Conservation (phyloP, 2,888 invertebrate species). For the Cheilosia impressa region DNA sequence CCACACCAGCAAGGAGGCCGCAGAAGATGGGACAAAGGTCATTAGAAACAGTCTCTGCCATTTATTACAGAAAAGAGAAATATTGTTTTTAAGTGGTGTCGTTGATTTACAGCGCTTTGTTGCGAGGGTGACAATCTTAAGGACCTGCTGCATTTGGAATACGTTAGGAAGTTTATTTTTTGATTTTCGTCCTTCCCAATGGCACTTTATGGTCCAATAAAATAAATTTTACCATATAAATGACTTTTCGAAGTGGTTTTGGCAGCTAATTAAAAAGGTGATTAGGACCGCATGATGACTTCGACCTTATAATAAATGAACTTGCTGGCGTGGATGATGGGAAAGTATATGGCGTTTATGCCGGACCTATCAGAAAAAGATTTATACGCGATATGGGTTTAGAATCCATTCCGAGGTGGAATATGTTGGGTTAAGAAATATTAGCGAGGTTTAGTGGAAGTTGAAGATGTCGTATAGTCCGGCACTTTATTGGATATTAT, state of each 20-base stretch:
- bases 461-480: too few species aligned
- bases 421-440: too few species aligned
- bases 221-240: slow-evolving; percentile 49
- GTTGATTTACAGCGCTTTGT: slow-evolving; percentile 48
- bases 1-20: slow-evolving; percentile 7
- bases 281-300: neutral
- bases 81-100: slow-evolving; percentile 62
- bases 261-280: slow-evolving; percentile 52
- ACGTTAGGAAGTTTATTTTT: slow-evolving; percentile 9
- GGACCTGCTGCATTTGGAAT: slow-evolving; percentile 44
- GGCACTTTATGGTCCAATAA: slow-evolving; percentile 50
- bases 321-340: neutral
- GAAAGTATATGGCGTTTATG: neutral
- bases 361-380: too few species aligned
- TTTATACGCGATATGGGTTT: too few species aligned
- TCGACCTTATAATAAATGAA: slow-evolving; percentile 7
- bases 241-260: slow-evolving; percentile 58
- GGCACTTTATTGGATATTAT: too few species aligned
- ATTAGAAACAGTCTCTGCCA: slow-evolving; percentile 61
- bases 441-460: too few species aligned
- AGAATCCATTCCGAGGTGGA: too few species aligned
- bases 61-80: slow-evolving; percentile 53
- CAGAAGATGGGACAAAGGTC: slow-evolving; percentile 17
- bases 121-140: slow-evolving; percentile 50
- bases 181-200: neutral